Evolutionary conservation across 2,888 invertebrate genomes (phyloP), one percentile per base, ranked within the genome.

Genomic region (Eupithecia subumbrata): DNA sequence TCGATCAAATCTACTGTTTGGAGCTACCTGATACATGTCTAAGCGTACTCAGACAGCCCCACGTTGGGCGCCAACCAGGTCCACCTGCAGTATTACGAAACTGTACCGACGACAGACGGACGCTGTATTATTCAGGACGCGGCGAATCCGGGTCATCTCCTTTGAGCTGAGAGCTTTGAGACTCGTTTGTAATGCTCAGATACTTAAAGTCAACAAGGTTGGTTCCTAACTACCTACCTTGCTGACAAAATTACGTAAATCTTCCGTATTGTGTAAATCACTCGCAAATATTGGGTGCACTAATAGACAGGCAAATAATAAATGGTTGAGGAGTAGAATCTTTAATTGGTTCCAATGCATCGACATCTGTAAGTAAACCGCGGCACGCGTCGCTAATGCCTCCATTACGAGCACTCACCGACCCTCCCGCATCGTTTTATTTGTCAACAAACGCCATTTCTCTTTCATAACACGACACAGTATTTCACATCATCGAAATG

Each of bases 381-480:
- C 85, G 85, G 83, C 87, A 86, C 89, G 87, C 85, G 86, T 74
- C 83, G 79, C 76, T 80, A 79, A 80, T 79, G 80, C 82, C 79
- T 78, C 79, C 77, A 82, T 82, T 81, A 81, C 82, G 79, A 74
- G 66, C 79, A 86, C 89, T 89, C 83, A 87, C 89, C 89, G 84
- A 84, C 83, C 82, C 82, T 84, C 85, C 87, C 87, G 87, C 89
- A 87, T 88, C 87, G 82, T 73, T 77, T 73, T 82, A 84, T 82
- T 78, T 83, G 82, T 80, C 80, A 79, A 81, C 82, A 82, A 82
- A 79, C 79, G 73, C 72, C 78, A 76, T 83, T 79, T 83, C 81
- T 76, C 69, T 66, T 82, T 82, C 82, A 83, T 81, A 78, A 75
- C 80, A 81, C 79, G 69, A 73, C 77, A 80, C 80, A 76, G 78